Evolutionary conservation across 2,113 vertebrate species (phyloP).

Genomic region (Oreocharis arfaki): DNA sequence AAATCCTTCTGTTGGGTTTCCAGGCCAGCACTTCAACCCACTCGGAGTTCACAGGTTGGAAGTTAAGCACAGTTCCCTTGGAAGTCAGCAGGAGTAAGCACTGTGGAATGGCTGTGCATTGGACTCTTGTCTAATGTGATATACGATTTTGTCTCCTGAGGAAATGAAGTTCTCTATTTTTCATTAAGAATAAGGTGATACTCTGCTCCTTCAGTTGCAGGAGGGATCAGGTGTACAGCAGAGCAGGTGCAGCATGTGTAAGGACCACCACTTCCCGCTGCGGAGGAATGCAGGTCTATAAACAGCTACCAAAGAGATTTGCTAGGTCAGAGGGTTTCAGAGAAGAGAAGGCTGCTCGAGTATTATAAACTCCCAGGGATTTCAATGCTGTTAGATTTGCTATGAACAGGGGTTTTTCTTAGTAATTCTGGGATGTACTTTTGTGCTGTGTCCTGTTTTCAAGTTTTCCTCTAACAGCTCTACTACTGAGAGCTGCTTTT

Average conservation of each 20-base stretch:
- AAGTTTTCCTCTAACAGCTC: background rate
- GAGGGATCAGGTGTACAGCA: slow-evolving; percentile 54
- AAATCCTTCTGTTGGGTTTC: background rate
- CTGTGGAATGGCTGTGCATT: background rate
- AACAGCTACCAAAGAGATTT: slow-evolving; percentile 33
- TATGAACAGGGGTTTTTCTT: background rate
- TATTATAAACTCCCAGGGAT: background rate
- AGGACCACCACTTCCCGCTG: slow-evolving; percentile 36
- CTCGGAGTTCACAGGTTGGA: background rate
- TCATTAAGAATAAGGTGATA: slow-evolving; percentile 65
- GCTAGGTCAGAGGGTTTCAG: slow-evolving; percentile 19
- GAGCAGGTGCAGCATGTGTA: slow-evolving; percentile 40
- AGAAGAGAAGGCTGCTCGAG: background rate
- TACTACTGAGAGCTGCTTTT: background rate
- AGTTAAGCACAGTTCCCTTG: background rate
- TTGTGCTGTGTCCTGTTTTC: slow-evolving; percentile 11
- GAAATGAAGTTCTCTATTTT: slow-evolving; percentile 66
- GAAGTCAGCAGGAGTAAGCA: background rate
- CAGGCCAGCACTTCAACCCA: background rate
- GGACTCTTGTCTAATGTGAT: slow-evolving; percentile 28
- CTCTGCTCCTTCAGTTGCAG: slow-evolving; percentile 5
- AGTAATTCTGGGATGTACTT: slow-evolving; percentile 7
- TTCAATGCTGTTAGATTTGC: background rate
- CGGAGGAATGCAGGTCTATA: slow-evolving; percentile 40
- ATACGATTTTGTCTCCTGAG: slow-evolving; percentile 50